Percentiles rank a stretch among this genome's conserved stretches.
These are phyloP conservation scores for Antechinus stuartii DNA, from an alignment of 2,113 vertebrate species.

Conservation along the genomic window DNA sequence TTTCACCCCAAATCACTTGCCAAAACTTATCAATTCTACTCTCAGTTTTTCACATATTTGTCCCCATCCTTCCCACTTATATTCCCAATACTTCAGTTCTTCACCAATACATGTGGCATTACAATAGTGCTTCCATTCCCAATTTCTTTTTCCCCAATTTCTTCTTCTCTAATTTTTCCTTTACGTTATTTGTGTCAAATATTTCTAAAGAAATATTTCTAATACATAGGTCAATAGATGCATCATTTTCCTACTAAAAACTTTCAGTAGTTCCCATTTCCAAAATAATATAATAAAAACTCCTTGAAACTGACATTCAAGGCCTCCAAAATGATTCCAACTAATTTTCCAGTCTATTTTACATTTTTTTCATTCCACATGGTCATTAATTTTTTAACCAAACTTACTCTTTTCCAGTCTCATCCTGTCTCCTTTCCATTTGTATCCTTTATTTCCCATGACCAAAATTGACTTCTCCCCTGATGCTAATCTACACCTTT, in stretches of 20 bases:
- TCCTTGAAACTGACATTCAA: background rate
- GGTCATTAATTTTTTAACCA: background rate
- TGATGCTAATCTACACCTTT: background rate
- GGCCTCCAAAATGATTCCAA: background rate
- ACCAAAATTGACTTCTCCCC: background rate
- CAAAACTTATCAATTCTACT: background rate
- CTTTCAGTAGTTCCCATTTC: background rate
- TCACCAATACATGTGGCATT: background rate
- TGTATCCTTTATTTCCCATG: background rate
- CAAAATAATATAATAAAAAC: background rate
- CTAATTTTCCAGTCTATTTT: background rate
- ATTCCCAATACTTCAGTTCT: background rate
- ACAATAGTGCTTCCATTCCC: background rate
- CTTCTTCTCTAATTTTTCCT: background rate
- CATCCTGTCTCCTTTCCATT: background rate
- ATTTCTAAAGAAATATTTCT: background rate
- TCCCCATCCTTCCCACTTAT: background rate
- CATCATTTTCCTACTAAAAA: background rate
- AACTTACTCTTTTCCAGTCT: background rate
- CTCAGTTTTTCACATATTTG: background rate
- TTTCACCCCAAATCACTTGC: background rate
- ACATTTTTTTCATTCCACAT: background rate
- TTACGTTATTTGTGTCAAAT: background rate
- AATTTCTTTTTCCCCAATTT: too few relatives aligned
- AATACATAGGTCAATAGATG: background rate